Evolutionary conservation across 2,888 invertebrate species (phyloP), one percentile per base, ranked within the genome.

Genomic region (Diplolepis rosae): DNA sequence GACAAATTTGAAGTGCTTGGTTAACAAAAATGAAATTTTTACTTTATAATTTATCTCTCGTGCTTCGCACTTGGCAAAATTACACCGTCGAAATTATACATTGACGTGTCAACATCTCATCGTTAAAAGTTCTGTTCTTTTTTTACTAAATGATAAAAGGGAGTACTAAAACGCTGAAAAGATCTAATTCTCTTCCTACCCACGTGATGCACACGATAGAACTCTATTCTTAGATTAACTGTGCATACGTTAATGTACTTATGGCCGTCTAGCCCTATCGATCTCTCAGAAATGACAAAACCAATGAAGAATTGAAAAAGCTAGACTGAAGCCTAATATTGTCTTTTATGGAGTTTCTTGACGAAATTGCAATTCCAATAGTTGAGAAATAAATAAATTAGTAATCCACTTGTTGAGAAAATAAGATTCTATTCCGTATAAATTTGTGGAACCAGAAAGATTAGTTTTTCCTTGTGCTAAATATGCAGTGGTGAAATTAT

Each of bases 241-340:
- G 56, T 61, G 39, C 24, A 61, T 61, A 24, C 39, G n/a, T 39
- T 61, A 61, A 61, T 61, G 7, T 39, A 39, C 61, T 61, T 61
- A 39, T 27, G 24, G 61, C 24, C 22, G 56, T 61, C 61, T 61
- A 61, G 61, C 61, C 61, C 61, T 61, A 39, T 61, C 24, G 61
- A 61, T 61, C 24, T 61, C 27, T 61, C 39, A 61, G 39, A 32
- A 35, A 5, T 24, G 11, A n/a, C 24, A n/a, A 9, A 61, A 22
- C 7, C 27, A 35, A 4, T 22, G 27, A n/a, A 61, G 39, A 24
- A 24, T 4, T 22, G 18, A 6, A 24, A 35, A 18, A 22, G 1
- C 32, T 18, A 52, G 32, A 24, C 15, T 30, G 32, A 52, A 28
- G n/a, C 13, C 7, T 24, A 27, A 11, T 24, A 48, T 13, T 7